phyloP scores from a whole-genome alignment of 2,888 invertebrate species.

The Eristalis intricaria region DNA sequence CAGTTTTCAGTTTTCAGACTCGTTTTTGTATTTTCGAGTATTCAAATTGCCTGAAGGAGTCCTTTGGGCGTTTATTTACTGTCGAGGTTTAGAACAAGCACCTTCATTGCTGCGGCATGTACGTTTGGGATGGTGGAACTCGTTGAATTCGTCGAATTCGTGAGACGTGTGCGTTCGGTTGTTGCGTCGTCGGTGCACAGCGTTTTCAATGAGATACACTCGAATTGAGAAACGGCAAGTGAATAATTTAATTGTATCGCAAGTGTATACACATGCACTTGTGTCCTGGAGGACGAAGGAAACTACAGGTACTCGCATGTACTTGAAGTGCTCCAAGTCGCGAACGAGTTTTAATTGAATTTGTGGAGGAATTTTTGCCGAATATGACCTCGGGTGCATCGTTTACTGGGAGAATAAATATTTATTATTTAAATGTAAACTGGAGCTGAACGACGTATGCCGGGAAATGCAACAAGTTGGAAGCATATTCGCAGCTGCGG shows the following conservation, averaged over 20 bases:
- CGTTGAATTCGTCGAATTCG: neutral
- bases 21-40: slow-evolving; percentile 26
- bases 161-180: neutral
- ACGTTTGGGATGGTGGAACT: slow-evolving; percentile 10
- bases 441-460: no score
- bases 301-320: neutral
- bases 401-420: no score
- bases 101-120: slow-evolving; percentile 2
- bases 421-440: no score
- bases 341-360: no score
- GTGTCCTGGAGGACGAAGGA: neutral
- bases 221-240: neutral
- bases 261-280: no score
- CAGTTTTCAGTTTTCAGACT: slow-evolving; percentile 7
- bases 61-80: neutral
- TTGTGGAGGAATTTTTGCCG: no score
- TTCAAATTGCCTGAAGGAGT: slow-evolving; percentile 23
- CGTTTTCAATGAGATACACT: neutral
- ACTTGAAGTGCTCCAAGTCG: no score
- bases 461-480: no score
- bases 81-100: neutral
- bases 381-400: no score
- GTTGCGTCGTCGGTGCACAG: neutral
- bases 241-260: neutral
- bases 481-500: no score